Percentiles rank a stretch among this genome's conserved stretches.
Conservation (phyloP, 2,113 vertebrate genomes). For the Barbus barbus region DNA sequence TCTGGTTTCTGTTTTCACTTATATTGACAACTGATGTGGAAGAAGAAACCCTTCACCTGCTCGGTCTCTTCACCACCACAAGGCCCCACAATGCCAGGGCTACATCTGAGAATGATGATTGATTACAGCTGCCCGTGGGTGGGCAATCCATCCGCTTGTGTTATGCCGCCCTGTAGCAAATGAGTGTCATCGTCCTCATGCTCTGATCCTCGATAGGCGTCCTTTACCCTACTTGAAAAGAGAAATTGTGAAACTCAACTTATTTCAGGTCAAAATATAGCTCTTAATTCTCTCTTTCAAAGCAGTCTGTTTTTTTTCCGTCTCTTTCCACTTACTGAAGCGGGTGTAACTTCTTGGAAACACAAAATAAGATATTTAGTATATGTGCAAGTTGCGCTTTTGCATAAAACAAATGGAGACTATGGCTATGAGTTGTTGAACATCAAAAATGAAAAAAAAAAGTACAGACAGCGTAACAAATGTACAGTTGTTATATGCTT, state of each 20-base stretch:
- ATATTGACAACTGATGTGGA: conserved; percentile 63
- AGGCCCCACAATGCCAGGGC: conserved; percentile 56
- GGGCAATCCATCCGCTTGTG: neutral
- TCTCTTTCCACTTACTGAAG: neutral
- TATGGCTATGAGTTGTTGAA: neutral
- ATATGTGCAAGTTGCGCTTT: neutral
- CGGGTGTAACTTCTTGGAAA: neutral
- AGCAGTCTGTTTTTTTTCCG: neutral
- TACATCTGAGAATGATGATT: conserved; percentile 59
- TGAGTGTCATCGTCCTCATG: neutral
- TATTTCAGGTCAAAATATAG: neutral
- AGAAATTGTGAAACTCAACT: conserved; percentile 9
- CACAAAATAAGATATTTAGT: neutral
- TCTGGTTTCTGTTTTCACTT: conserved; percentile 73
- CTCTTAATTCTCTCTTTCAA: neutral
- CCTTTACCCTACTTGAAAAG: conserved; percentile 29
- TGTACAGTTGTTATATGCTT: too few species aligned
- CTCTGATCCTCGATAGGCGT: neutral
- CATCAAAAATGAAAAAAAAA: neutral
- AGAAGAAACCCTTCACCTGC: conserved; percentile 66
- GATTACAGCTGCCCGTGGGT: conserved; percentile 52
- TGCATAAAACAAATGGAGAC: neutral
- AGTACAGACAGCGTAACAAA: neutral
- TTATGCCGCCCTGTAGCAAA: neutral
- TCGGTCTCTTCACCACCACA: conserved; percentile 50